Evolutionary conservation across 2,797 vertebrate genomes (phyloP), one percentile per base, ranked within the genome.

Genomic region (Cebuella pygmaea): DNA sequence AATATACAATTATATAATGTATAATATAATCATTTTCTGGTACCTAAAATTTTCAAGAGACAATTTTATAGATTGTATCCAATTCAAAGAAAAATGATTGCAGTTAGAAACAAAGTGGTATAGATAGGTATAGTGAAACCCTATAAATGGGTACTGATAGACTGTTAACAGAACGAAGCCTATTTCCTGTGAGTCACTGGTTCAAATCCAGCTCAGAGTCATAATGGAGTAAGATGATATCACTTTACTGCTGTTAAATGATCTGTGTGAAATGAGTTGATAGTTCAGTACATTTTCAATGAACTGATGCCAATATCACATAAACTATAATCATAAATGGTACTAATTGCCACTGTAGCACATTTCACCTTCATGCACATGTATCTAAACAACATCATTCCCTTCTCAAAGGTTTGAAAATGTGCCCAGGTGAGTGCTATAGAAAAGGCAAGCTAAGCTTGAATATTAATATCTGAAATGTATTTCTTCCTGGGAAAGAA

Each of bases 231-330:
- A 96, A 96, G 59, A 27, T 94, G 93, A 86, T 85, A 89, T 20
- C 33, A 91, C 52, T 96, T 96, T 94, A 98, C 67, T 93, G 76
- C 88, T 95, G 90, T 93, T 95, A 94, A 96, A 96, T 95, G 92
- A 97, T 93, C 90, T 96, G 50, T 97, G 50, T 87, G 93, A 97
- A 97, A 96, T 94, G 79, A 95, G 90, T 93, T 96, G 95, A 97
- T 88, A 96, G 92, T 95, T 96, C 72, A 97, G 92, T 95, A 86
- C 92, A 93, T 97, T 98, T 97, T 97, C 96, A 97, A 98, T 95
- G 94, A 98, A 96, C 67, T 97, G 88, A 81, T 78, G 33, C 88
- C 46, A 46, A 72, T 36, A 94, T 93, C 95, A 67, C 92, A 97
- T 96, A 96, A 91, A 94, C 81, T 78, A 81, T 92, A 95, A 95